Evolutionary conservation across 2,113 vertebrate species (phyloP).

Genomic region (Pterophyllum scalare): DNA sequence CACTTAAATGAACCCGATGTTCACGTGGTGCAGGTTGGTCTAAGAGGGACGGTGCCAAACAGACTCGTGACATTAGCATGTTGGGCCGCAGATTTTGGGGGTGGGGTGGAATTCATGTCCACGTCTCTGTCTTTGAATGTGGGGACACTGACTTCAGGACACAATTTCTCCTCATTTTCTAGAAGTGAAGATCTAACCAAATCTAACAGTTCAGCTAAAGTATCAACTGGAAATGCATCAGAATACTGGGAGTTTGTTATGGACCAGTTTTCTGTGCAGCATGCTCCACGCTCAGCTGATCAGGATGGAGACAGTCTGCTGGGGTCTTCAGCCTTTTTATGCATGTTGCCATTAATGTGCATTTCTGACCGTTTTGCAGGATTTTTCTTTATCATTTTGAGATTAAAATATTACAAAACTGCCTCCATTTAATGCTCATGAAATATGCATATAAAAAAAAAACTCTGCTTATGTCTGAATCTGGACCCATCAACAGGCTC

Average conservation of each 20-base stretch:
- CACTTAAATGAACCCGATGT: not conserved
- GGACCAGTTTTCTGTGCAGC: not conserved
- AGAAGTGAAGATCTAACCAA: not conserved
- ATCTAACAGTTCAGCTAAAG: not conserved
- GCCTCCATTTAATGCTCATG: no score
- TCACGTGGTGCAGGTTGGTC: not conserved
- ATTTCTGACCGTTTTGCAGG: no score
- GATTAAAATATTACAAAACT: no score
- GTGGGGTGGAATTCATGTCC: not conserved
- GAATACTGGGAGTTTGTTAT: not conserved
- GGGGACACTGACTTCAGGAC: not conserved
- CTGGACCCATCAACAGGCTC: no score
- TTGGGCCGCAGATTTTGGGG: not conserved
- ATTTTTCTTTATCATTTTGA: no score
- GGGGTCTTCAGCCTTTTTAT: no score
- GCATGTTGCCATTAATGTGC: no score
- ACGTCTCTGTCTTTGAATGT: not conserved
- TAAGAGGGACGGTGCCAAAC: not conserved
- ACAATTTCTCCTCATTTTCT: not conserved
- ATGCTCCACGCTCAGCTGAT: not conserved
- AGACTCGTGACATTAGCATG: not conserved
- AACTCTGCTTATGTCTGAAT: no score
- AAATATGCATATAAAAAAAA: no score
- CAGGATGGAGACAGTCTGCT: no score
- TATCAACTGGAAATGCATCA: not conserved